Evolutionary conservation across 2,888 invertebrate genomes (phyloP), one percentile per base, ranked within the genome.

Genomic region (Eustalomyia histrio): DNA sequence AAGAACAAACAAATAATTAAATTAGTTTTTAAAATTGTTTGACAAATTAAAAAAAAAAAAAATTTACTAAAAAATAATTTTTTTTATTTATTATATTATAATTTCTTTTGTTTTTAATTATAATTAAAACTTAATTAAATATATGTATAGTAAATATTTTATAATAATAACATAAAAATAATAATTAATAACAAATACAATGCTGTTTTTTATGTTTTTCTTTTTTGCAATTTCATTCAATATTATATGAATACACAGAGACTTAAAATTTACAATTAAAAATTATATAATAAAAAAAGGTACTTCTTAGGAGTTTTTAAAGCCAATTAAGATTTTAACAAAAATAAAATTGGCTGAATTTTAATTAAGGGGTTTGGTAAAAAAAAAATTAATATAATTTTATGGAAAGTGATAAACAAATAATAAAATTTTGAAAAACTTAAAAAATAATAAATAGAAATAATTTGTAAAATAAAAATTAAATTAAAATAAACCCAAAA

Each of bases 51-150:
- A 79, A 67, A 81, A 81, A 81, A 78, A 73, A 79, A 67, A 81
- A 81, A 81, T 75, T 81, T 60, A 71, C 74, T 81, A 78, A 81
- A n/a, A 81, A 81, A 81, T 81, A 39, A n/a, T 81, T 75, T 69
- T 78, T 61, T 67, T 79, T 79, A 65, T 73, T 78, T 57, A 52
- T 58, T 65, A 21, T 47, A 69, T 68, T 69, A 55, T 67, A 29
- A 29, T 16, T 60, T 21, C 8, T 47, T 58, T 65, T 68, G 53
- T 53, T 61, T 68, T 52, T 29, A n/a, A 61, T 21, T 60, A 21
- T 21, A 21, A 21, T 71, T 29, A 16, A 12, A 71, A 52, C 39
- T 60, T 4, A 60, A 60, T 60, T 71, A 71, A 57, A 71, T 29
- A 71, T 52, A 71, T 29, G 12, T 53, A n/a, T 57, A n/a, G 57